A percentile compares a stretch with the other conserved stretches of the same genome.
These are phyloP conservation scores for Monochamus saltuarius DNA, from an alignment of 1,140 invertebrate genomes.

Conservation along the genomic window DNA sequence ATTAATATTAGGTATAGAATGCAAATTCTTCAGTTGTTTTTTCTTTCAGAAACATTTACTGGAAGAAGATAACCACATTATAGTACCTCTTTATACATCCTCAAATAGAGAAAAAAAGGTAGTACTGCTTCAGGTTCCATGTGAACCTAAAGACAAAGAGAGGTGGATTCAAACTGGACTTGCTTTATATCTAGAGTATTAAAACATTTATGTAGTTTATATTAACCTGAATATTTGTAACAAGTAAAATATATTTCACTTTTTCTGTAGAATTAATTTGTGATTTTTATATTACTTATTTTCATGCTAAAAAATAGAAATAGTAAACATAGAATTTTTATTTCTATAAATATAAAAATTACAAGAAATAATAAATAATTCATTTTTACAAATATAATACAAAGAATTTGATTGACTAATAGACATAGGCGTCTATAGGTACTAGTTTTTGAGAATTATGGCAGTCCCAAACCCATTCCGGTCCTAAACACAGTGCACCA, in stretches of 20 bases:
- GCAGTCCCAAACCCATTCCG: constrained; percentile 44
- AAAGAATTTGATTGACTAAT: neutral
- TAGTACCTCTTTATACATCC: constrained; percentile 43
- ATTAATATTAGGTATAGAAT: no score
- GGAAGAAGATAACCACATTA: constrained; percentile 31
- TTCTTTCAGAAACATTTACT: constrained; percentile 23
- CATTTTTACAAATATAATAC: no score
- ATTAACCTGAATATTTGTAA: neutral
- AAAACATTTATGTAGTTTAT: neutral
- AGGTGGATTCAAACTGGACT: constrained; percentile 38
- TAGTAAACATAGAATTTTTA: no score
- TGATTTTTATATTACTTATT: neutral
- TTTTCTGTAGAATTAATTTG: neutral
- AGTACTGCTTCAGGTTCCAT: constrained; percentile 38
- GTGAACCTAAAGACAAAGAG: constrained; percentile 40
- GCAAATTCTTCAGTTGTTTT: no score
- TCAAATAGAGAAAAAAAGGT: constrained; percentile 42
- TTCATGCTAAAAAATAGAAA: no score
- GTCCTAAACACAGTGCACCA: constrained; percentile 27
- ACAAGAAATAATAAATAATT: no score
- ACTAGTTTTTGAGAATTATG: constrained; percentile 38
- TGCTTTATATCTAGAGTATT: constrained; percentile 32
- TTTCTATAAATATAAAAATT: no score
- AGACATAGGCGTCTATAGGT: constrained; percentile 34
- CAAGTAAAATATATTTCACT: neutral